Conservation (phyloP, 1,140 invertebrate species). For the Lerema accius region DNA sequence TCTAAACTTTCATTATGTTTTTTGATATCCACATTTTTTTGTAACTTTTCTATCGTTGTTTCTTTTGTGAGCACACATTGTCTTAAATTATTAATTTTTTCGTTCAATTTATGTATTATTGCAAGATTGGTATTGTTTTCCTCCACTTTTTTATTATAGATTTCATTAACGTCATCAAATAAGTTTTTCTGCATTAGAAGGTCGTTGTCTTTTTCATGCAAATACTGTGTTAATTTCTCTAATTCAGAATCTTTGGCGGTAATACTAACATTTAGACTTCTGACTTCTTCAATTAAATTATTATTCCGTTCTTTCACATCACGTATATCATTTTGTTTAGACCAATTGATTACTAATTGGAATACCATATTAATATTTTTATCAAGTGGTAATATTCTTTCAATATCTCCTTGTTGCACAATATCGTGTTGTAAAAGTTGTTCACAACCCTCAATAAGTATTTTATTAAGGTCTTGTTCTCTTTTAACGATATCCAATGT, state of each 20-base stretch:
- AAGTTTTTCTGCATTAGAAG: conserved; percentile 40
- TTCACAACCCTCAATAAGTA: conserved; percentile 44
- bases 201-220: conserved; percentile 46
- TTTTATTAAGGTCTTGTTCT: conserved; percentile 53
- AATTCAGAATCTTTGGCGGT: conserved; percentile 52
- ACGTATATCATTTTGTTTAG: conserved; percentile 15
- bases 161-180: conserved; percentile 48
- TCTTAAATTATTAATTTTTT: conserved; percentile 54
- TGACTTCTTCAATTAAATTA: conserved; percentile 44
- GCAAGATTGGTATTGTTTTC: conserved; percentile 52
- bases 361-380: conserved; percentile 49
- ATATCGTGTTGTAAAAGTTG: conserved; percentile 50
- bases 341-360: conserved; percentile 41
- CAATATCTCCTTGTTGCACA: conserved; percentile 43
- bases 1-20: conserved; percentile 33
- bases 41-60: conserved; percentile 36
- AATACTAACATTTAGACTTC: conserved; percentile 41
- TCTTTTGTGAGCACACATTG: conserved; percentile 46
- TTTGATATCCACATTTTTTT: conserved; percentile 38
- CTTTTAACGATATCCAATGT: conserved; percentile 61
- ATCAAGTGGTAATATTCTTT: conserved; percentile 41
- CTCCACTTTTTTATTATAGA: conserved; percentile 53
- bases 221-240: conserved; percentile 36
- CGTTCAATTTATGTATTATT: conserved; percentile 46
- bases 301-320: conserved; percentile 39